phyloP scores from a whole-genome alignment of 2,797 vertebrate species.

The Megalops cyprinoides region DNA sequence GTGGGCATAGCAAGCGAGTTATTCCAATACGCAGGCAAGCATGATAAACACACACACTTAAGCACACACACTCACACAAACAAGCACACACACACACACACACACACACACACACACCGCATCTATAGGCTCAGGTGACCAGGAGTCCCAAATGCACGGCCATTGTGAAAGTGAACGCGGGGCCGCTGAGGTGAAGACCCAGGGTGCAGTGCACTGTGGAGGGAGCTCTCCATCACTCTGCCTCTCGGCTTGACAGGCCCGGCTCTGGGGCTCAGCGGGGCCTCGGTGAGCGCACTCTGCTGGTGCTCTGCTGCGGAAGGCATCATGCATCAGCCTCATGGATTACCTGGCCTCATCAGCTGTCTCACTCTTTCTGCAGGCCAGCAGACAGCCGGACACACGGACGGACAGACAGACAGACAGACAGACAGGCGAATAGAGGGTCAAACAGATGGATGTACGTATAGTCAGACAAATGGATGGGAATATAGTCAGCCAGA shows the following conservation, averaged over 20 bases:
- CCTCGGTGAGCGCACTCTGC: slow-evolving; percentile 67
- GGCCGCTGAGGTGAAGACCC: slow-evolving; percentile 69
- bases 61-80: slow-evolving; percentile 29
- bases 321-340: no score
- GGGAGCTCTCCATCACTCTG: slow-evolving; percentile 78
- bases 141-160: slow-evolving; percentile 63
- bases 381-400: slow-evolving; percentile 54
- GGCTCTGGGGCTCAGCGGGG: slow-evolving; percentile 69
- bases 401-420: slow-evolving; percentile 52
- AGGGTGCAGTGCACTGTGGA: slow-evolving; percentile 74
- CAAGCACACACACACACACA: slow-evolving; percentile 46
- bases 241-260: slow-evolving; percentile 75
- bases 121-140: slow-evolving; percentile 74
- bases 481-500: no score
- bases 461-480: no score
- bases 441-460: neutral
- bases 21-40: no score
- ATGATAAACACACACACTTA: slow-evolving; percentile 34
- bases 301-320: slow-evolving; percentile 71
- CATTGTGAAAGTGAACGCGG: slow-evolving; percentile 54
- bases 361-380: slow-evolving; percentile 74
- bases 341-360: slow-evolving; percentile 77
- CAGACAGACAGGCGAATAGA: neutral
- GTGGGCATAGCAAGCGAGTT: no score
- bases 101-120: slow-evolving; percentile 65